These are phyloP conservation scores for Lydus trimaculatus DNA, from an alignment of 2,888 invertebrate genomes.

Conservation along the genomic window DNA sequence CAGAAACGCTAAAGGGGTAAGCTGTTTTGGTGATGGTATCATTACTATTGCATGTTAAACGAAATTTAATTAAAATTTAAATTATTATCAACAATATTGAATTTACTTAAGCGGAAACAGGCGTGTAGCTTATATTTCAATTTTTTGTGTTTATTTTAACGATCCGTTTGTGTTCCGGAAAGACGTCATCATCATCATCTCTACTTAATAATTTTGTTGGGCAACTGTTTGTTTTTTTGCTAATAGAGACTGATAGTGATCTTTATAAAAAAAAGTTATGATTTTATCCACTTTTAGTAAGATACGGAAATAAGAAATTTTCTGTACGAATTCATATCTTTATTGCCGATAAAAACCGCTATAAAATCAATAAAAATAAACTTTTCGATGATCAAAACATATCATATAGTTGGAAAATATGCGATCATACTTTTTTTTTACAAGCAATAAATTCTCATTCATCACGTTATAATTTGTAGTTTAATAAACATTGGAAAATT, in stretches of 20 bases:
- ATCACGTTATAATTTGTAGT: background rate
- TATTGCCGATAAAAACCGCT: background rate
- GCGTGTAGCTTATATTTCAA: background rate
- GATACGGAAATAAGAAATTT: background rate
- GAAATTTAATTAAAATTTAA: constrained; percentile 7
- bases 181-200: no score
- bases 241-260: no score
- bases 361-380: constrained; percentile 1
- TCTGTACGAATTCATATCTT: background rate
- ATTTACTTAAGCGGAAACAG: background rate
- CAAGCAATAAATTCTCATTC: background rate
- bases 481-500: background rate
- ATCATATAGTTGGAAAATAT: background rate
- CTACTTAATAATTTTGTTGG: background rate
- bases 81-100: background rate
- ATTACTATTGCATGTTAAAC: background rate
- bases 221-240: background rate
- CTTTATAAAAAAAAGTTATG: no score
- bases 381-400: background rate
- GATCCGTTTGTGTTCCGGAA: background rate
- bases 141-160: no score
- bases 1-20: background rate
- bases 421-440: background rate
- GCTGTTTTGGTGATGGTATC: background rate
- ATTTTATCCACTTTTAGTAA: background rate